Evolutionary conservation across 2,888 invertebrate genomes (phyloP).

Genomic region (Ochlodes sylvanus): DNA sequence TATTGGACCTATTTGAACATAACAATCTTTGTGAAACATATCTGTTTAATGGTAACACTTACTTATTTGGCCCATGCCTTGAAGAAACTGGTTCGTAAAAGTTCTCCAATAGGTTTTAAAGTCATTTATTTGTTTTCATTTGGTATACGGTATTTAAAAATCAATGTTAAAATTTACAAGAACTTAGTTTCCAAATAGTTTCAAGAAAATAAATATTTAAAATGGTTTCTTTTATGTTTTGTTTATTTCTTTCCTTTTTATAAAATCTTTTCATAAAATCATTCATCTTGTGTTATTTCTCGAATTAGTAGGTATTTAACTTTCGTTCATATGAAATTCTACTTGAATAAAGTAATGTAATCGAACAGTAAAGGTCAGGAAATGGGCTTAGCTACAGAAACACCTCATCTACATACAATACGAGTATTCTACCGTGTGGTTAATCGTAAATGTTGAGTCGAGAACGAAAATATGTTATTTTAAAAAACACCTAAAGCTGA

Average conservation of each 20-base stretch:
- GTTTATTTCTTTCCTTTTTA: too few species aligned
- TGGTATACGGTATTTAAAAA: too few species aligned
- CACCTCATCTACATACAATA: slow-evolving; percentile 1
- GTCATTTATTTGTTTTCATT: too few species aligned
- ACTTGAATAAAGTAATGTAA: slow-evolving; percentile 3
- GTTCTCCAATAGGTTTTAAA: too few species aligned
- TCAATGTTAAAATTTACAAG: too few species aligned
- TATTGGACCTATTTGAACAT: slow-evolving; percentile 21
- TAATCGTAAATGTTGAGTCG: neutral
- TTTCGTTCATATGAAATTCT: slow-evolving; percentile 6
- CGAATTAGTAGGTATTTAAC: neutral
- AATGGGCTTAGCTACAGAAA: neutral
- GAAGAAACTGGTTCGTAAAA: slow-evolving; percentile 11
- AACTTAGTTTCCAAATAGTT: too few species aligned
- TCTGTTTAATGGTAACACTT: slow-evolving; percentile 15
- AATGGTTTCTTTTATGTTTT: too few species aligned
- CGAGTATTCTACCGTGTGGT: neutral
- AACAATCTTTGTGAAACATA: slow-evolving; percentile 31
- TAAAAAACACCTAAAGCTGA: neutral
- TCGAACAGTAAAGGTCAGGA: slow-evolving; percentile 2
- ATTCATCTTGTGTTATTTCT: neutral
- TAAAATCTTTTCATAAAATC: too few species aligned
- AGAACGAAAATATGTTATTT: neutral
- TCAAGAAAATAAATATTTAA: too few species aligned
- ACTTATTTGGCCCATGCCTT: slow-evolving; percentile 10